Percentiles rank a stretch among this genome's conserved stretches.
phyloP scores from a whole-genome alignment of 2,113 vertebrate species.

The Eulemur macaco region DNA sequence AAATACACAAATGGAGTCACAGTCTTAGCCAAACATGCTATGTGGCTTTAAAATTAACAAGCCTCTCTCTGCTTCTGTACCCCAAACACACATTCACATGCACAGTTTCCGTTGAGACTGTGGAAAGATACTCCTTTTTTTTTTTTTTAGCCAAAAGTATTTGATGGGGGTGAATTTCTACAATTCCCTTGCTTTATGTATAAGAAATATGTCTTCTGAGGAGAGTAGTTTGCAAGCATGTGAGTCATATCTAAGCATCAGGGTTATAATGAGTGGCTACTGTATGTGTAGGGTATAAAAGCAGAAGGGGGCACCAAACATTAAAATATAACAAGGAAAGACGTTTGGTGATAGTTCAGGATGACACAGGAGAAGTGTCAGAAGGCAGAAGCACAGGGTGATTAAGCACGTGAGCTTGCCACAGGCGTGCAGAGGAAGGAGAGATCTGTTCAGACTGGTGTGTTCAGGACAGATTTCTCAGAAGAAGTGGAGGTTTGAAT shows the following conservation, averaged over 20 bases:
- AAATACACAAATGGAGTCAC: slow-evolving; percentile 80
- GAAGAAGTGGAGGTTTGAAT: background rate
- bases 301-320: background rate
- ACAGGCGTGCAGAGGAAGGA: background rate
- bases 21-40: slow-evolving; percentile 73
- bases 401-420: background rate
- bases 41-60: slow-evolving; percentile 81
- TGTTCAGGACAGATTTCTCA: background rate
- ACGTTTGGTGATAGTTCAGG: background rate
- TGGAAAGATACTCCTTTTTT: slow-evolving; percentile 56
- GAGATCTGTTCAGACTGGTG: background rate
- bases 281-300: background rate
- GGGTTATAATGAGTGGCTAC: background rate
- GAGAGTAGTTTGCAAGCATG: background rate
- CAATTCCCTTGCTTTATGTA: slow-evolving; percentile 1
- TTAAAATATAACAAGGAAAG: background rate
- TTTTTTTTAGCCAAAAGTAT: slow-evolving; percentile 56
- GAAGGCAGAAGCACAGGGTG: background rate
- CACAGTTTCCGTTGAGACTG: slow-evolving; percentile 4
- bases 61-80: slow-evolving; percentile 59
- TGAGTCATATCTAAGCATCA: background rate
- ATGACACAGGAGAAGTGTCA: background rate
- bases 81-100: slow-evolving; percentile 61
- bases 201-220: slow-evolving; percentile 38
- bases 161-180: slow-evolving; percentile 42